Evolutionary conservation across 2,888 invertebrate genomes (phyloP), one percentile per base, ranked within the genome.

Genomic region (Platycnemis pennipes): DNA sequence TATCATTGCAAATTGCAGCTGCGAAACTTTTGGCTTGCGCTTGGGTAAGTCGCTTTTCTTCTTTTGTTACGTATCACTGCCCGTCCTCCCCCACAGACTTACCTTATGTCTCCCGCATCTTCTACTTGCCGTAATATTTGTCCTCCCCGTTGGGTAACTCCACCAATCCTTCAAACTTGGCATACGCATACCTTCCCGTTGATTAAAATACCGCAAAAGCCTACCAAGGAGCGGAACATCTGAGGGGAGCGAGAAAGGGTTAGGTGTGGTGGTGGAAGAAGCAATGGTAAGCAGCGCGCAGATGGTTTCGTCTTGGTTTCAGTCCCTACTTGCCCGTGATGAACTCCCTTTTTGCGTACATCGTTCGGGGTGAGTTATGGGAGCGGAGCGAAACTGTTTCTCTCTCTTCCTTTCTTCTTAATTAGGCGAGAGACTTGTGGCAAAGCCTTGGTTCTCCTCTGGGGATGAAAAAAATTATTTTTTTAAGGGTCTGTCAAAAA

Each of bases 131-230:
- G 3, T 37, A 77, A 16, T 37, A 77, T 77, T 37, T 77, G 31
- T 16, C 1, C 37, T 37, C 77, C 37, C 77, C 77, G 11, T 37
- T 31, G 31, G 31, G 5, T 1, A 26, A 77, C 26, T 16, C 69
- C 69, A 37, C n/a, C 77, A 1, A 77, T 37, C 77, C 77, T 77
- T 77, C 77, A 37, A 77, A 77, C 8, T 37, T 11, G 11, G 77
- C 77, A 13, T 37, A 37, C 31, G 13, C 37, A 37, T 37, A 37
- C 0, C 7, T 63, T 31, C 31, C 13, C 16, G 7, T 37, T 77
- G 77, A 77, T 77, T 77, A 77, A 77, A 77, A 77, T n/a, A 77
- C 37, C 77, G 77, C 77, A 26, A 77, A 77, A 77, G 77, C 31
- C 8, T 77, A 16, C 77, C 37, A 31, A 37, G 26, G 77, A 37